Base-by-base conservation (phyloP, 2,888 invertebrate genomes). In the Macrophya alboannulata region DNA sequence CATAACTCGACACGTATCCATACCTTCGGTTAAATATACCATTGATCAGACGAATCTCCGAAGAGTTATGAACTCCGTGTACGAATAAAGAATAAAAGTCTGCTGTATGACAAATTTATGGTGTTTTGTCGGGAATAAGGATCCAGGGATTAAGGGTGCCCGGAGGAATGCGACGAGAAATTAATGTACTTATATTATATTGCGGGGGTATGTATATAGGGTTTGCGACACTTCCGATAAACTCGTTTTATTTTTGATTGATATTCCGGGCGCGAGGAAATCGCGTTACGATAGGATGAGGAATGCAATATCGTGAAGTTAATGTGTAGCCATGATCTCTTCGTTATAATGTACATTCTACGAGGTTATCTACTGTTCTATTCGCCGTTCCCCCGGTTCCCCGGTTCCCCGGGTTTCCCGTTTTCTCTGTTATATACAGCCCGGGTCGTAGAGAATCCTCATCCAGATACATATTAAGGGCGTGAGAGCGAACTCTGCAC, bases 241-340 rank as follows among this genome's bases (percentile, higher is more conserved):
- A 55, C 48, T 77, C 43, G 51, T 77, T 55, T 48, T 77, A 77
- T 77, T 55, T 10, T 21, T 55, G 31, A 55, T 77, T 77, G 51
- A 77, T 77, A 77, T 77, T 77, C 77, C 77, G 48, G 9, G 17
- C 31, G 74, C 74, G 51, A 43, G 17, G 17, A n/a, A n/a, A 17
- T 71, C 12, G 37, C 21, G 45, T 37, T 31, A 77, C 55, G 77
- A 51, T 10, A 81, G 43, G 55, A 55, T 55, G 8, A 17, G 55
- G 81, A 81, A 81, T 81, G 81, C 81, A 81, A 81, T 81, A 81
- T 62, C 62, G 43, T 43, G 1, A 55, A 81, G 65, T 81, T 81
- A 81, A 81, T 81, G 81, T 65, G 59, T 65, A 43, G 81, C 81
- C 40, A 43, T n/a, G n/a, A n/a, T n/a, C n/a, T 81, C 51, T 62